Conservation (phyloP, 2,113 vertebrate species). For the Todiramphus saurophagus region DNA sequence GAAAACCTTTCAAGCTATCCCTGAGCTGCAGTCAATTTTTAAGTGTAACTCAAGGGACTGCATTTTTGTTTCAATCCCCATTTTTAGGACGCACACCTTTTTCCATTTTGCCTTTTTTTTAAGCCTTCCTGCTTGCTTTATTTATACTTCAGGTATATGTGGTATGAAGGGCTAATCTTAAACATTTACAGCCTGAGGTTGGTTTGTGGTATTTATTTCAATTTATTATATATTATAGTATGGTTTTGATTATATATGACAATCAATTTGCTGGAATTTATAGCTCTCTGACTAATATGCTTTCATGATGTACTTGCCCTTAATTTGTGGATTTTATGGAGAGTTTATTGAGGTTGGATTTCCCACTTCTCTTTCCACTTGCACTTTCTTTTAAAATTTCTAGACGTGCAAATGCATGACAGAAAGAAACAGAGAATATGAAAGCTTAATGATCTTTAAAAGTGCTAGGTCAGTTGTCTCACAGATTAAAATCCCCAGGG, state of each 20-base stretch:
- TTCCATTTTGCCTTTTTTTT: not conserved
- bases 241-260: slow-evolving; percentile 63
- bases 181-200: slow-evolving; percentile 45
- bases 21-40: not conserved
- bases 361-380: slow-evolving; percentile 13
- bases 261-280: slow-evolving; percentile 68
- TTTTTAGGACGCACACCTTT: not conserved
- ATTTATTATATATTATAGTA: slow-evolving; percentile 48
- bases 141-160: slow-evolving; percentile 51
- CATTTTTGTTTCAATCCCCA: not conserved
- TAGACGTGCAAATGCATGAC: not conserved
- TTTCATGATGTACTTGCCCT: slow-evolving; percentile 60
- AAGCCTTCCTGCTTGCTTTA: not conserved
- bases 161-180: slow-evolving; percentile 41
- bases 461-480: not conserved
- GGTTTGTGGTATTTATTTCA: slow-evolving; percentile 50
- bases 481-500: not conserved
- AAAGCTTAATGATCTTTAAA: not conserved
- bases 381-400: not conserved
- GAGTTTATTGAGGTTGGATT: slow-evolving; percentile 52
- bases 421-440: not conserved
- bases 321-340: slow-evolving; percentile 68
- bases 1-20: not conserved
- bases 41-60: not conserved
- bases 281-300: slow-evolving; percentile 47